Percentiles rank a stretch among this genome's conserved stretches.
These are phyloP conservation scores for Chionomys nivalis DNA, from an alignment of 2,113 vertebrate species.

Conservation along the genomic window DNA sequence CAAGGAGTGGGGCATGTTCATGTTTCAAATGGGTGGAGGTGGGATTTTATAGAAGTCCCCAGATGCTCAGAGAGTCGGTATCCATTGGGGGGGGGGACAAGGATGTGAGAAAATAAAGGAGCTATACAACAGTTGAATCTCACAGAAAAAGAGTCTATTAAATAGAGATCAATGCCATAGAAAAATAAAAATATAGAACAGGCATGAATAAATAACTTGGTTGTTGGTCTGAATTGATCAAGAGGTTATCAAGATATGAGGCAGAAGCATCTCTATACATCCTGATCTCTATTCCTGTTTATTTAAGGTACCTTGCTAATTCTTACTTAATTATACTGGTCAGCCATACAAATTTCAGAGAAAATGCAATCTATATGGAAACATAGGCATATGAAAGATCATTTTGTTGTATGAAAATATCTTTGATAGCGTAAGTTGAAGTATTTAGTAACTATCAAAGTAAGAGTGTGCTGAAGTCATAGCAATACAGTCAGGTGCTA, in stretches of 20 bases:
- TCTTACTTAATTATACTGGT: neutral
- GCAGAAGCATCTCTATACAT: neutral
- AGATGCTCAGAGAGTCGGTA: neutral
- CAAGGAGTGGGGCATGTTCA: neutral
- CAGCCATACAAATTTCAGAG: neutral
- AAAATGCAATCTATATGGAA: neutral
- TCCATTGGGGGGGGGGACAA: neutral
- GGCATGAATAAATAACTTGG: neutral
- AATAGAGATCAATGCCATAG: neutral
- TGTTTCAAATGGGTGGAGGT: neutral
- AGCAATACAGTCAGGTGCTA: neutral
- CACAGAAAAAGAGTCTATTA: neutral
- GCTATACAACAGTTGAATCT: neutral
- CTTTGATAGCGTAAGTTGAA: neutral
- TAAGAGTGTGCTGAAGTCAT: neutral
- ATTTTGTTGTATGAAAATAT: neutral
- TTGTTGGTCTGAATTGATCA: neutral
- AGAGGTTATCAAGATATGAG: neutral
- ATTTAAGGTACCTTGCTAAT: neutral
- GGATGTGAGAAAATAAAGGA: neutral
- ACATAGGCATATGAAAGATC: neutral
- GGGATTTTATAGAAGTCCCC: neutral
- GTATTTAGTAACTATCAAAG: neutral
- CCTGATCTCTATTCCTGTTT: neutral
- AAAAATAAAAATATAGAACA: neutral